A percentile compares a stretch with the other conserved stretches of the same genome.
Conservation (phyloP, 2,113 vertebrate genomes). For the Struthio camelus region DNA sequence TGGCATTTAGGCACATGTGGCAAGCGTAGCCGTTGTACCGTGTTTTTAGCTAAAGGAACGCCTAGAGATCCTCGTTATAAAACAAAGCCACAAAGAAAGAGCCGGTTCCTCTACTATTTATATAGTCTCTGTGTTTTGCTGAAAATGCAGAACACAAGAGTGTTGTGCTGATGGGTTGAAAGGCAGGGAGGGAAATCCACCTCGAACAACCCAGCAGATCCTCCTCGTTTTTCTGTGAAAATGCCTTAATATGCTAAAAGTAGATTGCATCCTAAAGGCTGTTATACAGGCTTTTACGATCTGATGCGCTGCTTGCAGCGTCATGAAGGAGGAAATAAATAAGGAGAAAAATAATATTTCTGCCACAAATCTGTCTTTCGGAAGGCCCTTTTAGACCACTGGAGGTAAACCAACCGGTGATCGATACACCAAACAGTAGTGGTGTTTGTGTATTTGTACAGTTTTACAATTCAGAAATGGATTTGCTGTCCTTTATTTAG, state of each 20-base stretch:
- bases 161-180: background rate
- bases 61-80: background rate
- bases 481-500: background rate
- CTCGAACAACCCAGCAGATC: background rate
- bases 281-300: accelerated
- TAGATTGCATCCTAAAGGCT: background rate
- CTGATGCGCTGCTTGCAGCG: background rate
- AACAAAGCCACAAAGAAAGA: background rate
- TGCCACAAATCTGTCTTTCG: background rate
- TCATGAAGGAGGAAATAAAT: background rate
- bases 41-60: background rate
- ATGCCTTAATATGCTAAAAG: background rate
- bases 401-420: accelerated
- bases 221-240: background rate
- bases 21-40: background rate
- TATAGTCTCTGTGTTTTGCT: background rate
- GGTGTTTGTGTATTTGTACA: background rate
- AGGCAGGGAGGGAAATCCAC: background rate
- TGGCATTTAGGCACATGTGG: background rate
- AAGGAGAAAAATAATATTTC: background rate
- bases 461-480: background rate
- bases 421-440: background rate
- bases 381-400: background rate
- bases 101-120: background rate
- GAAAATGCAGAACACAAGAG: background rate